phyloP scores from a whole-genome alignment of 1,140 invertebrate species.

The Aphidius ervi region DNA sequence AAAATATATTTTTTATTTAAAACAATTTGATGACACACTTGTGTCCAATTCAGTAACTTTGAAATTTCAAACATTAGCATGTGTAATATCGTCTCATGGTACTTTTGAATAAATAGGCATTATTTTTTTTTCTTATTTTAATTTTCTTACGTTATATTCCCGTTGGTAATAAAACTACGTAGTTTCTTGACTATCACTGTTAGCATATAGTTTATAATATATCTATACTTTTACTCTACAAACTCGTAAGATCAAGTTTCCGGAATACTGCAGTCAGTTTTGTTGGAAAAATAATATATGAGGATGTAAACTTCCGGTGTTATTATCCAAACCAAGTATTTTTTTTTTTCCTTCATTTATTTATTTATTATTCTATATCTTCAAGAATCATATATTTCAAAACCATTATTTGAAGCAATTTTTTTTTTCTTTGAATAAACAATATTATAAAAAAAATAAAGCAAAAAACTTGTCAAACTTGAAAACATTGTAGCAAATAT shows the following conservation, averaged over 20 bases:
- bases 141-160: constrained; percentile 26
- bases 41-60: constrained; percentile 29
- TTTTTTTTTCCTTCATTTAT: too few relatives aligned
- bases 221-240: constrained; percentile 3
- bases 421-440: too few relatives aligned
- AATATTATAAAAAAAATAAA: too few relatives aligned
- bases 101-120: not conserved
- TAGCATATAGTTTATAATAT: not conserved
- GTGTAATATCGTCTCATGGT: constrained; percentile 30
- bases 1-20: too few relatives aligned
- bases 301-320: constrained; percentile 33
- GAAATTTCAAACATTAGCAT: constrained; percentile 34
- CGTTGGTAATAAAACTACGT: constrained; percentile 35
- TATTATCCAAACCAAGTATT: constrained; percentile 28
- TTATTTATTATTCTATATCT: too few relatives aligned
- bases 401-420: too few relatives aligned
- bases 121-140: constrained; percentile 11
- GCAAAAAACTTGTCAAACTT: too few relatives aligned
- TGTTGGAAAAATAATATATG: constrained; percentile 27
- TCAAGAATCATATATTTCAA: too few relatives aligned
- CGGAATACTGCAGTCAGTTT: constrained; percentile 16
- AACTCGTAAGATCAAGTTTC: constrained; percentile 22
- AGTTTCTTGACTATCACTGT: constrained; percentile 2
- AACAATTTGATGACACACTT: constrained; percentile 1
- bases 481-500: too few relatives aligned